Evolutionary conservation across 2,888 invertebrate genomes (phyloP).

Genomic region (Habrosyne pyritoides): DNA sequence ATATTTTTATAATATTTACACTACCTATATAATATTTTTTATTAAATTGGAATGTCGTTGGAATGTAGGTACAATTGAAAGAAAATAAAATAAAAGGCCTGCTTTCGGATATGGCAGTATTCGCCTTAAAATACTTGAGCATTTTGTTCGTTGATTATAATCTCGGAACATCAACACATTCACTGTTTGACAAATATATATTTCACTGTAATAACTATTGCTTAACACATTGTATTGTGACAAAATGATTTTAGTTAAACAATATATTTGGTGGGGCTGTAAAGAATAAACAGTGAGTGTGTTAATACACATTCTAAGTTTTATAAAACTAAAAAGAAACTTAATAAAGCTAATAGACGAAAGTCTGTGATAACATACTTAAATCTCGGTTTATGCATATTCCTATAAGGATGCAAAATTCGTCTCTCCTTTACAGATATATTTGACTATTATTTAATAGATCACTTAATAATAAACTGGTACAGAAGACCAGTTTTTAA

Average conservation of each 20-base stretch:
- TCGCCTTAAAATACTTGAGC: slow-evolving; percentile 80
- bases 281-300: slow-evolving; percentile 79
- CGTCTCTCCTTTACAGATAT: slow-evolving; percentile 1
- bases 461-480: neutral
- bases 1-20: slow-evolving; percentile 67
- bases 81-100: slow-evolving; percentile 46
- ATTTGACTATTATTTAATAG: slow-evolving; percentile 4
- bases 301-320: slow-evolving; percentile 73
- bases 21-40: no score
- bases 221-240: slow-evolving; percentile 36
- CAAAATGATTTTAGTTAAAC: slow-evolving; percentile 40
- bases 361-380: slow-evolving; percentile 48
- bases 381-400: slow-evolving; percentile 28
- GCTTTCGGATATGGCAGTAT: slow-evolving; percentile 69
- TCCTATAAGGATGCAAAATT: slow-evolving; percentile 10
- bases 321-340: slow-evolving; percentile 46
- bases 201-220: slow-evolving; percentile 18
- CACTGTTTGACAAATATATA: slow-evolving; percentile 65
- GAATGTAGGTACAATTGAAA: slow-evolving; percentile 45
- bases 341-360: slow-evolving; percentile 75
- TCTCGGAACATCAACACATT: slow-evolving; percentile 79
- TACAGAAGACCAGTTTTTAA: neutral
- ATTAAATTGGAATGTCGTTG: slow-evolving; percentile 52
- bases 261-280: slow-evolving; percentile 73
- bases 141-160: slow-evolving; percentile 69